Base-by-base conservation (phyloP, 2,888 invertebrate species). In the Clanis bilineata region DNA sequence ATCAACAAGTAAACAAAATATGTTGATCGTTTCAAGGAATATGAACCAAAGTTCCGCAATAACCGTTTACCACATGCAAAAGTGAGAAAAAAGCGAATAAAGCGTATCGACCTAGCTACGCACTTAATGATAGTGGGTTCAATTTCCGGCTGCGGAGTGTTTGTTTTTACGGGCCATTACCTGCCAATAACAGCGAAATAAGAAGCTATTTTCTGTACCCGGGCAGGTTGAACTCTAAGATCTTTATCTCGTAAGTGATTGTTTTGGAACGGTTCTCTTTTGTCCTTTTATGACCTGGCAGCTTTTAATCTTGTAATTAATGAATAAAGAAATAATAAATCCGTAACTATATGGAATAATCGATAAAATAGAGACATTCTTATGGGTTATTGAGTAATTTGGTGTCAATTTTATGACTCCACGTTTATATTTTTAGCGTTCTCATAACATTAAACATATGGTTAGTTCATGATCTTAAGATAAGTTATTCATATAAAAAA, bases 111-210 rank as follows among this genome's bases (percentile, higher is more conserved):
- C 36, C 59, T 36, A 21, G 36, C 59, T 23, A 56, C 56, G 43
- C 32, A 59, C 59, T 56, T 59, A 56, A 59, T 56, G 69, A 69
- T 71, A 72, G 71, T 69, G 62, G 71, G 74, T 71, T 76, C 75
- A 79, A 79, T 79, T 78, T 79, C 79, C 79, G 76, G 71, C 68
- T 57, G 65, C 64, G 69, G 68, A 76, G 71, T 75, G 73, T 74
- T 73, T 73, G 65, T 77, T 73, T 78, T 74, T 73, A 77, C 80
- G 72, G 73, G 70, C 74, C 73, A 79, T 79, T 79, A 79, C 69
- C 70, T 67, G 67, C 70, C 64, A 68, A 67, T 72, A 70, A 66
- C 69, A 70, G 68, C 71, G 63, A 69, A 69, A 67, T 72, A 71
- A 70, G 54, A 57, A 65, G 69, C 71, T 73, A 73, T 74, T 74